Conservation (phyloP, 2,888 invertebrate species). For the Seira ritae region DNA sequence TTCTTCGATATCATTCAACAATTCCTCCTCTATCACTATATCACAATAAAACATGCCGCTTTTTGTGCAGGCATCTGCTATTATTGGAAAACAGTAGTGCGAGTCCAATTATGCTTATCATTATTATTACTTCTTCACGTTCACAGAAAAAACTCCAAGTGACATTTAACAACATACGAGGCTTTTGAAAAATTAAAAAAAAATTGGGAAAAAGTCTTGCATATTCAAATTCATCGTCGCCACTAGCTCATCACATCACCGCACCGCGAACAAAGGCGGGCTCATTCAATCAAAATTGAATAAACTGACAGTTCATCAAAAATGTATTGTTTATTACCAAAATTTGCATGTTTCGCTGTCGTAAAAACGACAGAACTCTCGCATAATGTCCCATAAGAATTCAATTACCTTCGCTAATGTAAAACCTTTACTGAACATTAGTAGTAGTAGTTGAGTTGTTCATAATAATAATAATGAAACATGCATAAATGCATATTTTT, state of each 20-base stretch:
- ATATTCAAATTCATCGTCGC: neutral
- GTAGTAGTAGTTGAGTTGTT: too few relatives aligned
- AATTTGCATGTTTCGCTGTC: constrained; percentile 22
- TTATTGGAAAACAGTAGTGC: neutral
- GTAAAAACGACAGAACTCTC: neutral
- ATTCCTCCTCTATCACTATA: too few relatives aligned
- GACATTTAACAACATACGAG: constrained; percentile 27
- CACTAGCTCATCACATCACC: neutral
- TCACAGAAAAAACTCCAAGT: constrained; percentile 10
- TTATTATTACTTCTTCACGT: too few relatives aligned
- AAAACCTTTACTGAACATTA: neutral
- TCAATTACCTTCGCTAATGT: neutral
- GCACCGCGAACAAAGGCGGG: neutral
- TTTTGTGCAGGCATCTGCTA: neutral
- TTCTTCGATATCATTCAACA: neutral
- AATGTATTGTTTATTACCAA: constrained; percentile 27
- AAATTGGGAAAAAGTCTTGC: constrained; percentile 22
- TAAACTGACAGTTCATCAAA: constrained; percentile 40
- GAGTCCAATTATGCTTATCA: neutral
- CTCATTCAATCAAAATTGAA: constrained; percentile 41
- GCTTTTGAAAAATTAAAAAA: constrained; percentile 22
- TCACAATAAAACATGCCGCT: neutral
- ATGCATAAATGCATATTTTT: neutral
- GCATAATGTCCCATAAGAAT: neutral
- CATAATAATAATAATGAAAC: neutral